Evolutionary conservation across 1,140 invertebrate species (phyloP), one percentile per base, ranked within the genome.

Genomic region (Eciton burchellii): DNA sequence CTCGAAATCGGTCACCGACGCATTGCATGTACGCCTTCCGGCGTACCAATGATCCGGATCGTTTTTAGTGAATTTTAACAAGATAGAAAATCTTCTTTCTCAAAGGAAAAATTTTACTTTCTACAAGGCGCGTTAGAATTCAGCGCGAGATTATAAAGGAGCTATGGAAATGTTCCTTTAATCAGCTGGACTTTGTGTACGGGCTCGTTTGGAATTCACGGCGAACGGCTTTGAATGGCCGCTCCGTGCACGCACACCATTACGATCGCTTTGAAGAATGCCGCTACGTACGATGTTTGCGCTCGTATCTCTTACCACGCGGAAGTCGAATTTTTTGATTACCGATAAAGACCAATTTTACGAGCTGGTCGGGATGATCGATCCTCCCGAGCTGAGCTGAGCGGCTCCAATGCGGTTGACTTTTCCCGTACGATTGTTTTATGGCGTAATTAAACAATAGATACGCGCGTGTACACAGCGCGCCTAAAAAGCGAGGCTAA

Each of bases 211-310:
- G 68, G 29, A 82, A 82, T 76, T 74, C 59, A 56, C 71, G n/a
- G 49, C 35, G 81, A 77, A 82, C 35, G 47, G 29, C 21, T 60
- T 45, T 57, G 24, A 59, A 41, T 45, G 43, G 54, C 54, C 60
- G 74, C 77, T 77, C 47, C 82, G 77, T 54, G 56, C 24, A 70
- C 26, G 26, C 19, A 59, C 52, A 73, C 68, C n/a, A 35, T 12
- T n/a, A n/a, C 68, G 41, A 68, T 62, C 52, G 70, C 85, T 87
- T 87, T 87, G 85, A 87, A 87, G 76, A 82, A 66, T 26, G 70
- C 85, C 85, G 85, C 82, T 70, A 63, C 49, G 74, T 76, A 70
- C 52, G 9, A 16, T 21, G 59, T 65, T 35, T 65, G 62, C 6
- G 16, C 21, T 49, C 72, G n/a, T 76, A 41, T n/a, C 16, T 63